A percentile compares a stretch with the other conserved stretches of the same genome.
These are phyloP conservation scores for Synanthedon vespiformis DNA, from an alignment of 2,888 invertebrate species.

Conservation along the genomic window DNA sequence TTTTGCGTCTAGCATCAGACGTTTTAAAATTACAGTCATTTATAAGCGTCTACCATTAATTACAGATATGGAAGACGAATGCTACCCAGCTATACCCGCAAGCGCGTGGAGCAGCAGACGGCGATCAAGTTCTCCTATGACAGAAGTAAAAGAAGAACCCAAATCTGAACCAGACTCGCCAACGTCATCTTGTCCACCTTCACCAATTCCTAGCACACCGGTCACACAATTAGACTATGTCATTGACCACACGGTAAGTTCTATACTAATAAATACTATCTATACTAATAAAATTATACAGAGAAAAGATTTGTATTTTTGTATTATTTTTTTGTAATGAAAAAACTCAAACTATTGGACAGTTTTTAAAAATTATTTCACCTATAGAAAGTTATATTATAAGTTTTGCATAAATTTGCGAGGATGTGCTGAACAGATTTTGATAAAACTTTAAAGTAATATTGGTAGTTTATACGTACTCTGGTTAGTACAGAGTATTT, in stretches of 20 bases:
- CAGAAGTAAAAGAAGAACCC: conserved; percentile 82
- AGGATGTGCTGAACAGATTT: no score
- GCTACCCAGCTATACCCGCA: conserved; percentile 85
- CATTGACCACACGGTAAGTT: conserved; percentile 73
- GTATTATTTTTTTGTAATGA: no score
- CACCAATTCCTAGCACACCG: conserved; percentile 73
- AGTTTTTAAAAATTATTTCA: no score
- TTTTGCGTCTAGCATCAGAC: no score
- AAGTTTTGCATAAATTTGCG: no score
- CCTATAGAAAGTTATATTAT: no score
- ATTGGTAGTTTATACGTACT: no score
- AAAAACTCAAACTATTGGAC: no score
- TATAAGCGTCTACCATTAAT: conserved; percentile 9
- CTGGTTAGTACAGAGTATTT: no score
- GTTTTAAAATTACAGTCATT: background rate
- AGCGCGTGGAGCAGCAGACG: conserved; percentile 59
- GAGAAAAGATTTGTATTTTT: no score
- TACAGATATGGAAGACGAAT: conserved; percentile 91
- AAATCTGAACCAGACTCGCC: conserved; percentile 80
- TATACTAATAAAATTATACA: background rate
- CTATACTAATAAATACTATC: background rate
- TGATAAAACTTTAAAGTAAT: no score
- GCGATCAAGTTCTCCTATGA: conserved; percentile 38
- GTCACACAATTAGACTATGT: conserved; percentile 71
- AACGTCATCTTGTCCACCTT: conserved; percentile 78